phyloP scores from a whole-genome alignment of 2,113 vertebrate species.

The Embiotoca jacksoni region DNA sequence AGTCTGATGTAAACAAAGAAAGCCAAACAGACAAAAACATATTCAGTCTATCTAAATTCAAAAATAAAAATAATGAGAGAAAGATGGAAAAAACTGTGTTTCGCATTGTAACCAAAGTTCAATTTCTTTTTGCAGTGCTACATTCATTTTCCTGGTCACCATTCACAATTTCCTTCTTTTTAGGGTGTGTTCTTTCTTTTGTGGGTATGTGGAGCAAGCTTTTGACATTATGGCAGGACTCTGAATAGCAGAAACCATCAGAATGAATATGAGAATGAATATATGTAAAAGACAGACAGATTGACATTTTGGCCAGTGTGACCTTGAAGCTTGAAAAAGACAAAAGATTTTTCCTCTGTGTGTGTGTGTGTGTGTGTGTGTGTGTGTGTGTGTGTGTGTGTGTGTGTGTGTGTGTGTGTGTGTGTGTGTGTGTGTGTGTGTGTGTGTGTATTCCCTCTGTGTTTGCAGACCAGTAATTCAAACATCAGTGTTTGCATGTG shows the following conservation, averaged over 20 bases:
- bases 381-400: background rate
- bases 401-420: background rate
- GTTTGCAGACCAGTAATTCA: conserved; percentile 6
- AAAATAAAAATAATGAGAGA: background rate
- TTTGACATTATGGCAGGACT: conserved; percentile 28
- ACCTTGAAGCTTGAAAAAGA: conserved; percentile 39
- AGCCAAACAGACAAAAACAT: background rate
- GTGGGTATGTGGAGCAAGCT: background rate
- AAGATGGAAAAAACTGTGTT: background rate
- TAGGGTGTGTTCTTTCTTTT: conserved; percentile 9
- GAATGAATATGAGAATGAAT: conserved; percentile 27
- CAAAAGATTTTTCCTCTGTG: background rate
- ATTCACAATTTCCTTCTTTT: conserved; percentile 18
- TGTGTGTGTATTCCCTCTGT: background rate
- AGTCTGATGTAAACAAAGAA: conserved; percentile 42
- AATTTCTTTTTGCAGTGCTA: conserved; percentile 1
- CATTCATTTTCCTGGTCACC: conserved; percentile 22
- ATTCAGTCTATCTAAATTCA: background rate
- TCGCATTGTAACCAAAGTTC: background rate
- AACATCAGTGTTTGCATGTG: conserved; percentile 21
- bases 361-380: conserved; percentile 11
- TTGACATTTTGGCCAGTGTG: conserved; percentile 15
- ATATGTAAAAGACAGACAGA: conserved; percentile 21
- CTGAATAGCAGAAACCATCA: conserved; percentile 30
- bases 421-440: conserved; percentile 12